A percentile compares a stretch with the other conserved stretches of the same genome.
phyloP scores from a whole-genome alignment of 2,888 invertebrate genomes.

The Melieria picta region DNA sequence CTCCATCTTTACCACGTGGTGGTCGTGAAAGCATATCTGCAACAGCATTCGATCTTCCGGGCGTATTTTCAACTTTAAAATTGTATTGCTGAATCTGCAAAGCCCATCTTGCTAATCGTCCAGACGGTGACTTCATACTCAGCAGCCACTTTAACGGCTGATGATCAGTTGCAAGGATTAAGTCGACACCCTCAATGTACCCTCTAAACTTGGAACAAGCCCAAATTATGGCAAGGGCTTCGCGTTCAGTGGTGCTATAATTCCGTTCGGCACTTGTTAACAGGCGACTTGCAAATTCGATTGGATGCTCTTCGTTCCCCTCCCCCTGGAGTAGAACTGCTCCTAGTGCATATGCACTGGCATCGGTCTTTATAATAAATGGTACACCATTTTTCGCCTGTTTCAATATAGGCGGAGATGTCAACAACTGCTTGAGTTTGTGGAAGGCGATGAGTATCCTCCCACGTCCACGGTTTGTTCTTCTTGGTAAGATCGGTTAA shows the following conservation, averaged over 20 bases:
- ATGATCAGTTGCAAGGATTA: conserved; percentile 63
- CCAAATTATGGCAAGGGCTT: conserved; percentile 49
- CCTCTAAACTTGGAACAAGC: conserved; percentile 56
- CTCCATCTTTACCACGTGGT: conserved; percentile 1
- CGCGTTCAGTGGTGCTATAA: conserved; percentile 64
- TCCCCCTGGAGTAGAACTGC: conserved; percentile 37
- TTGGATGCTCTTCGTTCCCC: conserved; percentile 42
- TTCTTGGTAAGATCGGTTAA: conserved; percentile 51
- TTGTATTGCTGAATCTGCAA: conserved; percentile 61
- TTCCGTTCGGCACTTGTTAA: conserved; percentile 54
- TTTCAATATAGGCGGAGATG: conserved; percentile 41
- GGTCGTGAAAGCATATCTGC: conserved; percentile 38
- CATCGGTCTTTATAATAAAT: conserved; percentile 51
- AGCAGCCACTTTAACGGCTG: conserved; percentile 66
- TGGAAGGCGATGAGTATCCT: conserved; percentile 39
- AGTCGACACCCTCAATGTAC: conserved; percentile 58
- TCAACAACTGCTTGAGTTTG: conserved; percentile 39
- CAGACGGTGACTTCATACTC: conserved; percentile 57
- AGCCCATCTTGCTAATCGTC: conserved; percentile 65
- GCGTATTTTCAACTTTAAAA: conserved; percentile 57
- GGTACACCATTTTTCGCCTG: conserved; percentile 46
- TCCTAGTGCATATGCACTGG: conserved; percentile 49
- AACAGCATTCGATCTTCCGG: conserved; percentile 49
- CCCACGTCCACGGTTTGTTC: conserved; percentile 31
- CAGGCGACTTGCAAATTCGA: conserved; percentile 47